Conservation (phyloP, 2,113 vertebrate species). For the Fregetta grallaria region DNA sequence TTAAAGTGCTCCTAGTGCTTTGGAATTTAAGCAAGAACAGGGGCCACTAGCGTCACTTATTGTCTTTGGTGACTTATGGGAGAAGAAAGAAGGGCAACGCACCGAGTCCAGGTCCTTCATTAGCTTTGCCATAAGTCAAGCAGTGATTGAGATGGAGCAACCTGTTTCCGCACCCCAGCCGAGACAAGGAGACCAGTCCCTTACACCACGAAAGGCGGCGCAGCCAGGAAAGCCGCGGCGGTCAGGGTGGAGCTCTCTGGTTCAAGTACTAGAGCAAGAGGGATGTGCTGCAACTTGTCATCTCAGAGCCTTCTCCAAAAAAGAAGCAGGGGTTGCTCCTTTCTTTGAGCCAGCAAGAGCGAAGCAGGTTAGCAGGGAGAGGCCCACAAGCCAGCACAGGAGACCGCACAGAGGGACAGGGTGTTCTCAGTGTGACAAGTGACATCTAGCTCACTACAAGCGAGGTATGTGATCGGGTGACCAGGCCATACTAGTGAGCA, state of each 20-base stretch:
- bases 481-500: neutral
- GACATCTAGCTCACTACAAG: neutral
- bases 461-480: fast-evolving
- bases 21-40: constrained; percentile 70
- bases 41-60: constrained; percentile 40
- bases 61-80: constrained; percentile 69
- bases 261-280: neutral
- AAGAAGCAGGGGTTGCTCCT: neutral
- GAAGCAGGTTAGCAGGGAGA: neutral
- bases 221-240: neutral
- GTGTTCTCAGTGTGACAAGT: neutral
- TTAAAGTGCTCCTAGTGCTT: constrained; percentile 83
- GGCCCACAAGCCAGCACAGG: neutral
- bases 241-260: neutral
- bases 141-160: neutral
- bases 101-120: neutral
- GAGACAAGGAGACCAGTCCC: neutral
- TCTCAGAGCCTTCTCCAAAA: neutral
- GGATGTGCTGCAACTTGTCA: neutral
- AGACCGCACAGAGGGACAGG: neutral
- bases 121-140: neutral
- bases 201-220: fast-evolving
- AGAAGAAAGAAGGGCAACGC: constrained; percentile 8
- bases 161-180: neutral
- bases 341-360: neutral